A percentile compares a stretch with the other conserved stretches of the same genome.
Evolutionary conservation across 2,113 vertebrate species (phyloP).

Genomic region (Benthochromis sp.): DNA sequence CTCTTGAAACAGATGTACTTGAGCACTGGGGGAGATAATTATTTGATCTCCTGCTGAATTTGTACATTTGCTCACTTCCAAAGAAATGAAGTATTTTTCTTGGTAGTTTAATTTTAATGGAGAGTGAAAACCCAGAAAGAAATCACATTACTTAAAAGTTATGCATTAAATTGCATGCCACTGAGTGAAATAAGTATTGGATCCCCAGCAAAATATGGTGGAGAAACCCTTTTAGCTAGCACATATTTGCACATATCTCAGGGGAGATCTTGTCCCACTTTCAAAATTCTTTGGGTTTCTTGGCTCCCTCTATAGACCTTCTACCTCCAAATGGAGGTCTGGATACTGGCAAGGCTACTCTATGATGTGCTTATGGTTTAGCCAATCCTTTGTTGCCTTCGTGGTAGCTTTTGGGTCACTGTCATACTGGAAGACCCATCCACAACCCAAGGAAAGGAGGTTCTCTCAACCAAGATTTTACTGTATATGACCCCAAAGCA

Average conservation of each 20-base stretch:
- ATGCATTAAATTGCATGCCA: neutral
- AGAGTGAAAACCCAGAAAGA: neutral
- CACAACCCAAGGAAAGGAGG: neutral
- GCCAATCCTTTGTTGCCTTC: neutral
- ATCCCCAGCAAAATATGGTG: neutral
- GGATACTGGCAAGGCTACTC: neutral
- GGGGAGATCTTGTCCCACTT: neutral
- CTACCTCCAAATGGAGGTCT: neutral
- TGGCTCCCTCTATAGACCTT: neutral
- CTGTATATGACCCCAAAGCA: fast-evolving
- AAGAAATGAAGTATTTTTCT: neutral
- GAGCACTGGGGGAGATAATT: neutral
- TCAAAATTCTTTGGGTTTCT: neutral
- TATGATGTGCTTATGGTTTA: neutral
- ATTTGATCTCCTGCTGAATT: neutral
- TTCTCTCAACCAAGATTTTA: neutral
- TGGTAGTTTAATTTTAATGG: neutral
- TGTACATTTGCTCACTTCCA: neutral
- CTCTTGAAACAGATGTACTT: neutral
- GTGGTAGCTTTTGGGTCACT: neutral
- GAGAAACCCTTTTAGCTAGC: neutral
- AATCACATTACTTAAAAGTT: neutral
- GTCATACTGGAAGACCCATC: neutral
- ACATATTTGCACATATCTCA: neutral
- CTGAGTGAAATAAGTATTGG: neutral